Percentiles rank a stretch among this genome's conserved stretches.
These are phyloP conservation scores for Phallusia fumigata DNA, from an alignment of 23 tunicate species.

Conservation along the genomic window DNA sequence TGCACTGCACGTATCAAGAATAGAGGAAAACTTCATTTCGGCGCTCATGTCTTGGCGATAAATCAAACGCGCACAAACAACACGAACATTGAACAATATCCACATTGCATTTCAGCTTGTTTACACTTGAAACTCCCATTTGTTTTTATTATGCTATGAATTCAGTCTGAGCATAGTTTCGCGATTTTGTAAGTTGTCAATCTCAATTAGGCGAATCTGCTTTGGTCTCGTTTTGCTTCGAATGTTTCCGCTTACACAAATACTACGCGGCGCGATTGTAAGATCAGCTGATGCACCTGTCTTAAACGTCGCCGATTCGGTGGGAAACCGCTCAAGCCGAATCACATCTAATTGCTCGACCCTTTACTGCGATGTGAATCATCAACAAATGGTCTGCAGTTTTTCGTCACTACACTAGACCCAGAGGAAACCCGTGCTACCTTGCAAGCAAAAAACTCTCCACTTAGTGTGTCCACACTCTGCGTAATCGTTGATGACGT, in stretches of 20 bases:
- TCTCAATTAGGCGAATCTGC: conserved; percentile 5
- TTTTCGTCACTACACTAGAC: too few species aligned
- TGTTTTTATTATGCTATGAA: too few species aligned
- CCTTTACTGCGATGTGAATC: background rate
- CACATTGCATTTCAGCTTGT: background rate
- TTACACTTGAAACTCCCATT: background rate
- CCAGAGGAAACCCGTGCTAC: too few species aligned
- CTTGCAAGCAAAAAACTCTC: too few species aligned
- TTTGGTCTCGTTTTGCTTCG: background rate
- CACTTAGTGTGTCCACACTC: too few species aligned
- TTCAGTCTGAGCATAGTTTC: too few species aligned
- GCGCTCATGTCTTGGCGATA: background rate
- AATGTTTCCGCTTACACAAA: conserved; percentile 12
- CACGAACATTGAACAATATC: background rate
- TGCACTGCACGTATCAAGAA: background rate
- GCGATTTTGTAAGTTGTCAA: background rate
- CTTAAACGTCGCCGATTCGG: background rate
- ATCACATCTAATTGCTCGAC: background rate
- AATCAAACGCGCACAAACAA: background rate
- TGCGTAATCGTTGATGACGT: too few species aligned
- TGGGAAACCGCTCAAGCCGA: background rate
- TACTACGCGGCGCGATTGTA: background rate
- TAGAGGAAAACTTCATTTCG: background rate
- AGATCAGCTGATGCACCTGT: background rate
- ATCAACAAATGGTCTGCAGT: background rate